Evolutionary conservation across 2,797 vertebrate species (phyloP).

Genomic region (Megaceryle alcyon): DNA sequence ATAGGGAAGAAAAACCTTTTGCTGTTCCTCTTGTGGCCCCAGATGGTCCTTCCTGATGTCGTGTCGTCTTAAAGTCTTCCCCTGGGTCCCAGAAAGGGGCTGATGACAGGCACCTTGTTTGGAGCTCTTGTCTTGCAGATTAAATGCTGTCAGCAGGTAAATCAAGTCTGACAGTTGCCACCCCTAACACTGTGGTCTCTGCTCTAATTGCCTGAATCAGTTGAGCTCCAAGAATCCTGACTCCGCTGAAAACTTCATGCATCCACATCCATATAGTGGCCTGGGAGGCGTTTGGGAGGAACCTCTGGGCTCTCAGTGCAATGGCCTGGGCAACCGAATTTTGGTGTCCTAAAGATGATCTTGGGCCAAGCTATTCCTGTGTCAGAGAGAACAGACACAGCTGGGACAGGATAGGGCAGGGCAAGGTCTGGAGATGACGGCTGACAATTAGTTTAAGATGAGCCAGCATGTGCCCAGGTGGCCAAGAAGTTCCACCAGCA

Average conservation of each 20-base stretch:
- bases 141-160: not conserved
- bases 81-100: not conserved
- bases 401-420: not conserved
- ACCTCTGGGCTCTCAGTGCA: not conserved
- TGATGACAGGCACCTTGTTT: not conserved
- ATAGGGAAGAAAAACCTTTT: accelerated
- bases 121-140: not conserved
- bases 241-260: not conserved
- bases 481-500: not conserved
- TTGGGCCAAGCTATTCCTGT: not conserved
- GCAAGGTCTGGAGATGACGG: not conserved
- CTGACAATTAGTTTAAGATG: not conserved
- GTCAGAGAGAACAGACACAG: not conserved
- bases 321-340: not conserved
- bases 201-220: not conserved
- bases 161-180: not conserved
- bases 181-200: not conserved
- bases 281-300: not conserved
- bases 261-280: not conserved
- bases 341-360: not conserved
- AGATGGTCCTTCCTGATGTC: not conserved
- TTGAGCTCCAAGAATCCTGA: not conserved
- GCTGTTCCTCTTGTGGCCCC: not conserved
- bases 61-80: not conserved
- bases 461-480: not conserved